Percentiles rank a stretch among this genome's conserved stretches.
phyloP scores from a whole-genome alignment of 2,888 invertebrate genomes.

The Trichopria drosophilae region DNA sequence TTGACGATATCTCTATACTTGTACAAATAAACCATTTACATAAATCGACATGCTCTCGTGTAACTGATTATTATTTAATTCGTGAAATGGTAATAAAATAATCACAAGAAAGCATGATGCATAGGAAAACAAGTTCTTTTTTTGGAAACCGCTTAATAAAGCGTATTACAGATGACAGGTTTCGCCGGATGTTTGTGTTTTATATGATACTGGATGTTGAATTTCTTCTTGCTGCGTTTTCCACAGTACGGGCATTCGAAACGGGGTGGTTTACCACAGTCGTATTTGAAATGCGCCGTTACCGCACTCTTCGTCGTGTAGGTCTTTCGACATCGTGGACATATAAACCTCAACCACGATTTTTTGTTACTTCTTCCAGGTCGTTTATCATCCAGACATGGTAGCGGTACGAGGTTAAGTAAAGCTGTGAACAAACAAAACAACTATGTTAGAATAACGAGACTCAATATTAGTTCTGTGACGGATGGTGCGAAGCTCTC shows the following conservation, averaged over 20 bases:
- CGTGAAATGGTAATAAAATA: too few relatives aligned
- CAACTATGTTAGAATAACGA: neutral
- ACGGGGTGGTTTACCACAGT: slow-evolving; percentile 55
- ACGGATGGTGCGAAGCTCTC: too few relatives aligned
- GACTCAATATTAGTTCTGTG: neutral
- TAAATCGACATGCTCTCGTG: too few relatives aligned
- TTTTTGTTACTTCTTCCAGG: neutral
- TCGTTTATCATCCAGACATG: slow-evolving; percentile 28
- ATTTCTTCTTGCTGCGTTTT: slow-evolving; percentile 51
- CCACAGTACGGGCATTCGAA: slow-evolving; percentile 56
- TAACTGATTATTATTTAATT: too few relatives aligned
- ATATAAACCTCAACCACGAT: slow-evolving; percentile 41
- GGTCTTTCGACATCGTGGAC: slow-evolving; percentile 50
- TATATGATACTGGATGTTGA: slow-evolving; percentile 52
- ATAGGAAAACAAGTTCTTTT: too few relatives aligned
- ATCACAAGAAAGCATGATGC: too few relatives aligned
- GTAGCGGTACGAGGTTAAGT: slow-evolving; percentile 39
- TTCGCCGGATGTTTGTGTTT: slow-evolving; percentile 47
- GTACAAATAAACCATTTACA: too few relatives aligned
- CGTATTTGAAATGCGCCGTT: slow-evolving; percentile 55
- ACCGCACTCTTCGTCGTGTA: slow-evolving; percentile 51
- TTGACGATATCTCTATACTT: too few relatives aligned
- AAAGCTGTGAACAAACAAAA: slow-evolving; percentile 39
- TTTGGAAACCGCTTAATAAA: too few relatives aligned
- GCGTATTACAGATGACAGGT: slow-evolving; percentile 43